Percentiles rank a stretch among this genome's conserved stretches.
Evolutionary conservation across 2,888 invertebrate species (phyloP).

Genomic region (Tridacna gigas): DNA sequence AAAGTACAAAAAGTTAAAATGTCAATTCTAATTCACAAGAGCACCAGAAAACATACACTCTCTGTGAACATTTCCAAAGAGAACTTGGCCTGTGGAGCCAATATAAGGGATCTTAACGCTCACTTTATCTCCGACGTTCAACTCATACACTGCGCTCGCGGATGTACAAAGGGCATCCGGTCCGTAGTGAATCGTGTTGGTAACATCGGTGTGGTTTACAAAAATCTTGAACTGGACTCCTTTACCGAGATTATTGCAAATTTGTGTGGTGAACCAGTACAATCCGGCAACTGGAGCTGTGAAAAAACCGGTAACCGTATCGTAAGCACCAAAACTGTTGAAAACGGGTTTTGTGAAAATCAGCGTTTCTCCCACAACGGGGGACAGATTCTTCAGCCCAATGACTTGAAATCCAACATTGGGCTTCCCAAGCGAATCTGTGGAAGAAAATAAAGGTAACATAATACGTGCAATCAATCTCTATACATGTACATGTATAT

Average conservation of each 20-base stretch:
- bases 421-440: not conserved
- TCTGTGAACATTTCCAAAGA: constrained; percentile 7
- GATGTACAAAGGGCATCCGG: not conserved
- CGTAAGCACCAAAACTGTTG: not conserved
- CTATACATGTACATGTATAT: too few species aligned
- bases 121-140: not conserved
- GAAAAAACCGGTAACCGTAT: constrained; percentile 1
- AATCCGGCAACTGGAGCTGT: not conserved
- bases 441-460: not conserved
- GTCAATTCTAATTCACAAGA: constrained; percentile 1
- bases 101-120: not conserved
- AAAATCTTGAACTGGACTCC: not conserved
- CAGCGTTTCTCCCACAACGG: not conserved
- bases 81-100: not conserved
- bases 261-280: constrained; percentile 10
- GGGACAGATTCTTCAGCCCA: not conserved
- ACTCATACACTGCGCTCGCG: not conserved
- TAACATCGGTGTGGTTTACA: not conserved
- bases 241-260: not conserved
- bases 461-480: too few species aligned
- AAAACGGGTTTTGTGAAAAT: not conserved
- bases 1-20: too few species aligned
- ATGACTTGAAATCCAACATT: not conserved
- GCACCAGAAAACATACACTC: constrained; percentile 17
- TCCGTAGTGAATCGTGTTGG: not conserved